Evolutionary conservation across 92 coral and sea anemone genomes (phyloP).

Genomic region (Phenganax marumi): DNA sequence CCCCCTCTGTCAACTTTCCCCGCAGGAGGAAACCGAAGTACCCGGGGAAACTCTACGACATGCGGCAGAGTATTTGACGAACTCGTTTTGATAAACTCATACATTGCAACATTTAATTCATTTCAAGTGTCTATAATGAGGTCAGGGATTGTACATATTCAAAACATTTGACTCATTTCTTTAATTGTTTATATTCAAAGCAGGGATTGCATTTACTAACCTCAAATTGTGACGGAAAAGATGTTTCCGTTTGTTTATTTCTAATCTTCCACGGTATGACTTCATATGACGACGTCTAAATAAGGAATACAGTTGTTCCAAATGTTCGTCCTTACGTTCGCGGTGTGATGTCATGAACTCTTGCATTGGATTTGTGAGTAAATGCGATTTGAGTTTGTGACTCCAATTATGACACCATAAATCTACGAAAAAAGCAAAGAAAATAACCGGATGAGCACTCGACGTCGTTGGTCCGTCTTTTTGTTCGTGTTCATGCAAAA

Average conservation of each 20-base stretch:
- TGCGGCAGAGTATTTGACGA: too few species aligned
- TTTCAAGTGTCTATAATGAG: background rate
- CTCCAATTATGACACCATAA: slow-evolving; percentile 89
- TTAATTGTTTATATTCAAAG: background rate
- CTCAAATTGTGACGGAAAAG: slow-evolving; percentile 96
- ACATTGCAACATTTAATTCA: background rate
- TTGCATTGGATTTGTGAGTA: slow-evolving; percentile 91
- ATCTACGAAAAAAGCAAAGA: slow-evolving; percentile 44
- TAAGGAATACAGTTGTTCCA: slow-evolving; percentile 72
- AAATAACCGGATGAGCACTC: too few species aligned
- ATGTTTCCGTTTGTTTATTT: slow-evolving; percentile 78
- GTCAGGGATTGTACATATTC: background rate
- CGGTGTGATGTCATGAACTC: slow-evolving; percentile 90
- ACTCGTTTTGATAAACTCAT: background rate
- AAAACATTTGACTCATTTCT: too few species aligned
- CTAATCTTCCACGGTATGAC: slow-evolving; percentile 64
- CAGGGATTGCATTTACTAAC: slow-evolving; percentile 25
- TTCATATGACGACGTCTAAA: slow-evolving; percentile 75
- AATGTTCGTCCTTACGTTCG: slow-evolving; percentile 44
- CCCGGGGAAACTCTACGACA: too few species aligned
- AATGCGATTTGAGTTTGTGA: slow-evolving; percentile 77
- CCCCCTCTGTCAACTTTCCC: too few species aligned
- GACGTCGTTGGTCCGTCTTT: too few species aligned
- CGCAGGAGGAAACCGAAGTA: too few species aligned
- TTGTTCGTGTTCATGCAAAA: too few species aligned